A percentile compares a stretch with the other conserved stretches of the same genome.
Conservation (phyloP, 35 echinoderm and acorn worm species). For the Acanthaster planci region DNA sequence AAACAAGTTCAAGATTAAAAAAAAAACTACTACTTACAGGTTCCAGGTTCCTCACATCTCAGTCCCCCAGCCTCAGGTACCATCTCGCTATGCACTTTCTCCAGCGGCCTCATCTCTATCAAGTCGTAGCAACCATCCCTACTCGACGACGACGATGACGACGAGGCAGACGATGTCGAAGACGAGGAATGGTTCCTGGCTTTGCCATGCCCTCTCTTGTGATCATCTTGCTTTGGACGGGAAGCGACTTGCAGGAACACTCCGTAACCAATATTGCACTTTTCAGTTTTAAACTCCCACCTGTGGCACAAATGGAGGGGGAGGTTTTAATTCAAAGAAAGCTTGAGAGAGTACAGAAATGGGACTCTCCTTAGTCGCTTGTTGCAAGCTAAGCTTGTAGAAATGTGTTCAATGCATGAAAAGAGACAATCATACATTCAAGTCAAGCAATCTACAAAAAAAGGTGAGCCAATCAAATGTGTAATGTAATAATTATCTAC, state of each 20-base stretch:
- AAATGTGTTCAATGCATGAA: too few relatives aligned
- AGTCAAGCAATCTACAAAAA: too few relatives aligned
- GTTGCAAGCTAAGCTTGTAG: too few relatives aligned
- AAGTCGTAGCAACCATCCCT: not conserved
- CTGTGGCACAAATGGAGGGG: too few relatives aligned
- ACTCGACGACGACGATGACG: not conserved
- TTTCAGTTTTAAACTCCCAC: constrained; percentile 52
- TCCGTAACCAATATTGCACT: constrained; percentile 41
- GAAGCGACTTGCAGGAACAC: constrained; percentile 18
- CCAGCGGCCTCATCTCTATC: not conserved
- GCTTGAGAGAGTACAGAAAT: too few relatives aligned
- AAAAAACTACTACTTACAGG: constrained; percentile 29
- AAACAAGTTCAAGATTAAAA: too few relatives aligned
- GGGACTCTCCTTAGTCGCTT: too few relatives aligned
- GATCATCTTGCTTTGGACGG: not conserved
- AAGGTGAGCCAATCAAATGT: too few relatives aligned
- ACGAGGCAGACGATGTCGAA: not conserved
- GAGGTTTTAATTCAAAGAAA: too few relatives aligned
- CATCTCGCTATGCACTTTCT: constrained; percentile 37
- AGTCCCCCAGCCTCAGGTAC: constrained; percentile 47
- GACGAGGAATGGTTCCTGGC: constrained; percentile 1
- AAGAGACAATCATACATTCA: too few relatives aligned
- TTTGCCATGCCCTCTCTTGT: not conserved
- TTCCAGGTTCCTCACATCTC: constrained; percentile 36
- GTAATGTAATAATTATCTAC: too few relatives aligned